Percentiles rank a stretch among this genome's conserved stretches.
phyloP scores from a whole-genome alignment of 92 coral and sea anemone species.

The Scolanthus callimorphus region DNA sequence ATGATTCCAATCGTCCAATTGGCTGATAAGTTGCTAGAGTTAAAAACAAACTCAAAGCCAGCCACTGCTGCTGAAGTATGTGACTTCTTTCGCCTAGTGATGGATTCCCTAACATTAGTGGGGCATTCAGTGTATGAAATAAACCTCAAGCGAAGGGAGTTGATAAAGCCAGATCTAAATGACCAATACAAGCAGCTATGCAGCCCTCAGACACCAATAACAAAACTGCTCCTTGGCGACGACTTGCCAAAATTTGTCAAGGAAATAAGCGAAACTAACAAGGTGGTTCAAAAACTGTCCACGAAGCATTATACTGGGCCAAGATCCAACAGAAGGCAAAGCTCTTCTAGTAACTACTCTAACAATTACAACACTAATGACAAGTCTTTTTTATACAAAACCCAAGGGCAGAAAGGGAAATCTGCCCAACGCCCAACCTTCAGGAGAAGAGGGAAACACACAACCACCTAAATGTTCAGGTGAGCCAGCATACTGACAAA shows the following conservation, averaged over 20 bases:
- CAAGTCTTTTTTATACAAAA: constrained; percentile 49
- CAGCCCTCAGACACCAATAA: constrained; percentile 28
- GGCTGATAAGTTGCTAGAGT: constrained; percentile 29
- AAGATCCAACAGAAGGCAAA: neutral
- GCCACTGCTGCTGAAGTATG: constrained; percentile 13
- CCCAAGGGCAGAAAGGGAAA: constrained; percentile 25
- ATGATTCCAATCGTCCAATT: constrained; percentile 26
- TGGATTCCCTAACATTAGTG: constrained; percentile 33
- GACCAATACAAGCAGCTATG: constrained; percentile 42
- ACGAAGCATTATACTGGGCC: constrained; percentile 10
- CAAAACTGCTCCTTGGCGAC: constrained; percentile 30
- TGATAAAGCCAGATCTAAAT: constrained; percentile 45
- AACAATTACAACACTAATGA: neutral
- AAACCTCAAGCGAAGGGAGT: constrained; percentile 24
- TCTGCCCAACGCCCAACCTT: constrained; percentile 15
- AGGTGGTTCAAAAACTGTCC: constrained; percentile 16
- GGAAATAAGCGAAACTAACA: constrained; percentile 40
- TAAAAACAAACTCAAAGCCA: constrained; percentile 24
- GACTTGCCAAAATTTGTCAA: constrained; percentile 25
- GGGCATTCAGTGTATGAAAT: constrained; percentile 33
- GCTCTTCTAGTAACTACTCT: neutral
- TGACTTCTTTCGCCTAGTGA: constrained; percentile 16
- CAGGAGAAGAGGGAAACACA: constrained; percentile 12
- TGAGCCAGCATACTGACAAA: constrained; percentile 15
- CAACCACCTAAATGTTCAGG: constrained; percentile 14